Percentiles rank a stretch among this genome's conserved stretches.
Conservation (phyloP, 2,888 invertebrate genomes). For the Pachymerium ferrugineum region DNA sequence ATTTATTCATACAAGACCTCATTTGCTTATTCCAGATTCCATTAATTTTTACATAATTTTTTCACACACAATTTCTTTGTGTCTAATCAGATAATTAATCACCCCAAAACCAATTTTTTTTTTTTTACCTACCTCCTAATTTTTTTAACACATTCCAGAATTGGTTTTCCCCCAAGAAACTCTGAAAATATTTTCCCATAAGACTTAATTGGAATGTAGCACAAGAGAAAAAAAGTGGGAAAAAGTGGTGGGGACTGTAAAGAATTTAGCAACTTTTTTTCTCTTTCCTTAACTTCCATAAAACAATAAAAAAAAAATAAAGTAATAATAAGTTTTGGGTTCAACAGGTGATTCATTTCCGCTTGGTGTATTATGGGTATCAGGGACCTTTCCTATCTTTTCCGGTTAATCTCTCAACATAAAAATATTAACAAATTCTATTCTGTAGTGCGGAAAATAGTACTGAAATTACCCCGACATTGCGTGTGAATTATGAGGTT, state of each 20-base stretch:
- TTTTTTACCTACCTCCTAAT: too few relatives aligned
- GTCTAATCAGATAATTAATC: too few relatives aligned
- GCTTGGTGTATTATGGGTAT: not conserved
- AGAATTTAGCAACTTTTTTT: too few relatives aligned
- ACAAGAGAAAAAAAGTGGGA: not conserved
- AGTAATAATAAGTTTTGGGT: not conserved
- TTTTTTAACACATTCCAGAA: too few relatives aligned
- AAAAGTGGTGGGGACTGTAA: too few relatives aligned
- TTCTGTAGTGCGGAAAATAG: not conserved
- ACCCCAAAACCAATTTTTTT: too few relatives aligned
- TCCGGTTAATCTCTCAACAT: not conserved
- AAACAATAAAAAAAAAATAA: not conserved
- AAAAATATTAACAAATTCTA: not conserved
- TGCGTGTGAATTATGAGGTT: not conserved
- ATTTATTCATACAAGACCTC: too few relatives aligned
- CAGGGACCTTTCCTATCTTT: not conserved
- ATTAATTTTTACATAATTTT: too few relatives aligned
- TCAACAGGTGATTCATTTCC: constrained; percentile 7
- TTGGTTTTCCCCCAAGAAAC: not conserved
- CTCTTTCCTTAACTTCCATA: not conserved
- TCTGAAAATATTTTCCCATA: not conserved
- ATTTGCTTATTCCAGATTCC: too few relatives aligned
- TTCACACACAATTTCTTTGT: too few relatives aligned
- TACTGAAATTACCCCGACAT: not conserved
- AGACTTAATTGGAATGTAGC: not conserved